Conservation (phyloP, 1,140 invertebrate genomes). For the Danaus plexippus region DNA sequence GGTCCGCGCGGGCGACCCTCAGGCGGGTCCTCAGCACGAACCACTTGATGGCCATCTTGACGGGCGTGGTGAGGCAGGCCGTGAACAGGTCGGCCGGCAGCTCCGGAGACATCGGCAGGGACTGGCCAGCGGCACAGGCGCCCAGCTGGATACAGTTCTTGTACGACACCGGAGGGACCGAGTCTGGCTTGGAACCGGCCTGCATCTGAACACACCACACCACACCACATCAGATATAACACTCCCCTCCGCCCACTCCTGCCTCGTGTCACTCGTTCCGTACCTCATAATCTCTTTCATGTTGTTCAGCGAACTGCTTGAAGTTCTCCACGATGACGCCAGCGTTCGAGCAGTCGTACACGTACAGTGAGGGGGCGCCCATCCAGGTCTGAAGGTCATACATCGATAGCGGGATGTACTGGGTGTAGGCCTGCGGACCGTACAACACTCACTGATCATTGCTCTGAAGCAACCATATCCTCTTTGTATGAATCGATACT, state of each 20-base stretch:
- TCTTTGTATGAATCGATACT: no score
- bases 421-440: conserved; percentile 88
- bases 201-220: conserved; percentile 23
- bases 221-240: no score
- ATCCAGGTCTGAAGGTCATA: conserved; percentile 99
- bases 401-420: conserved; percentile 98
- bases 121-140: conserved; percentile 92
- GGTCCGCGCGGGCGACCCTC: conserved; percentile 85
- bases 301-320: conserved; percentile 91
- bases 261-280: conserved; percentile 1
- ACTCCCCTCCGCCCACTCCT: no score
- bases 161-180: conserved; percentile 73
- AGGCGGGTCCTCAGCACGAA: conserved; percentile 90
- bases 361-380: conserved; percentile 98
- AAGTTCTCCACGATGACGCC: conserved; percentile 96
- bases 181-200: conserved; percentile 16
- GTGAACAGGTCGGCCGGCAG: conserved; percentile 99
- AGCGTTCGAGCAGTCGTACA: conserved; percentile 99
- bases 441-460: neutral
- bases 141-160: conserved; percentile 97
- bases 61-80: conserved; percentile 97
- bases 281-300: conserved; percentile 89
- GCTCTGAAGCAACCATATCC: neutral
- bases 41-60: conserved; percentile 97
- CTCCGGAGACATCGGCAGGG: conserved; percentile 97